A percentile compares a stretch with the other conserved stretches of the same genome.
phyloP scores from a whole-genome alignment of 2,888 invertebrate genomes.

The Synanthedon tipuliformis region DNA sequence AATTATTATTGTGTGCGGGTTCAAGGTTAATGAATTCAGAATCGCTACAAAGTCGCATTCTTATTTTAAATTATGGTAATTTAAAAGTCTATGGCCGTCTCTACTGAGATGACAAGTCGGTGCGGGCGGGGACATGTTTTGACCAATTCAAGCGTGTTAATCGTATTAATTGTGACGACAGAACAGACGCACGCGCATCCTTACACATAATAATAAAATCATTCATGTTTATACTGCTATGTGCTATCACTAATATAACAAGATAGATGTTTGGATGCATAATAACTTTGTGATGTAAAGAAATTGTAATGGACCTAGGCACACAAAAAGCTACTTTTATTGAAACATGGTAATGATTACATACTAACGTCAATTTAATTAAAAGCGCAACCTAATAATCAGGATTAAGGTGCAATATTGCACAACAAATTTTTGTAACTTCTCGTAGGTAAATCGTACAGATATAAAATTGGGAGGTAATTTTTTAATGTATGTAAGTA shows the following conservation, averaged over 20 bases:
- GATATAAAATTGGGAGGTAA: too few relatives aligned
- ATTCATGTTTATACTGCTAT: background rate
- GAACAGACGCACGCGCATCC: slow-evolving; percentile 25
- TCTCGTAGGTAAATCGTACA: too few relatives aligned
- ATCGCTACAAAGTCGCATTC: background rate
- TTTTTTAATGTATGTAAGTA: too few relatives aligned
- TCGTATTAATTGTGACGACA: slow-evolving; percentile 52
- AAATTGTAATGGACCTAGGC: background rate
- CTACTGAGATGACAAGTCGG: slow-evolving; percentile 22
- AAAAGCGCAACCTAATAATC: too few relatives aligned
- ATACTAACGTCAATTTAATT: too few relatives aligned
- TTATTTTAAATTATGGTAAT: background rate
- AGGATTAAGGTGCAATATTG: too few relatives aligned
- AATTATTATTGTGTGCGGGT: background rate
- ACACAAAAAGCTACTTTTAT: too few relatives aligned
- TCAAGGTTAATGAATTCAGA: background rate
- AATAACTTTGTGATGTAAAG: background rate
- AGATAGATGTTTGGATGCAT: too few relatives aligned
- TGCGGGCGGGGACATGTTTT: slow-evolving; percentile 46
- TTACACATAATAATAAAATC: slow-evolving; percentile 1
- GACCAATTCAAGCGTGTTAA: slow-evolving; percentile 60
- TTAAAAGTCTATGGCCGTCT: slow-evolving; percentile 14
- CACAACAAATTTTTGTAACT: too few relatives aligned
- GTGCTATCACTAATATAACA: background rate
- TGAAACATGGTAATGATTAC: too few relatives aligned